Conservation (phyloP, 2,797 vertebrate genomes). For the Ficedula albicollis region DNA sequence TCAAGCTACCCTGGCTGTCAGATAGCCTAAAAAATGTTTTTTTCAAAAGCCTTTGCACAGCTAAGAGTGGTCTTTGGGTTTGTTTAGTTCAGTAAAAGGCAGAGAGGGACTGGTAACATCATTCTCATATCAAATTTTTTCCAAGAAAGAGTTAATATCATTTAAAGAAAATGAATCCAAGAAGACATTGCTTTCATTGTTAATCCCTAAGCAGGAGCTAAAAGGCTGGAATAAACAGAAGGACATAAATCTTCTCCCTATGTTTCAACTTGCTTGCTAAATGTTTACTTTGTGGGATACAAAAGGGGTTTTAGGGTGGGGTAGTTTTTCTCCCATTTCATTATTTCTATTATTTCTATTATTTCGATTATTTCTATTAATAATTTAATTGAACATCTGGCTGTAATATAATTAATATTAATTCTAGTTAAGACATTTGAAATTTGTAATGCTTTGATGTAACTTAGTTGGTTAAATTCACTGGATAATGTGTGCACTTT, state of each 20-base stretch:
- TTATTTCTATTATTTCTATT: background rate
- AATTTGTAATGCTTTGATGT: background rate
- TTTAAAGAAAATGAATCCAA: background rate
- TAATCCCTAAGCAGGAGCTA: background rate
- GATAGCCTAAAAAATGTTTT: background rate
- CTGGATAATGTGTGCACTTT: background rate
- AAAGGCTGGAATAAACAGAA: background rate
- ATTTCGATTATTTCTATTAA: background rate
- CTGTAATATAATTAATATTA: background rate
- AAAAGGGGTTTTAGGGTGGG: background rate
- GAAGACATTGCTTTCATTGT: background rate
- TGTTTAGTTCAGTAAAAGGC: background rate
- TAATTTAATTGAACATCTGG: background rate
- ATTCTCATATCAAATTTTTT: background rate
- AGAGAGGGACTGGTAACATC: background rate
- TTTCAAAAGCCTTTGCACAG: background rate
- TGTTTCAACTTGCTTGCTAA: background rate
- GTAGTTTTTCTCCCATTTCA: background rate
- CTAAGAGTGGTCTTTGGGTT: background rate
- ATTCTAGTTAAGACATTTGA: background rate
- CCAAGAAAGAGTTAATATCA: background rate
- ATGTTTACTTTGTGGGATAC: background rate
- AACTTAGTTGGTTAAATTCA: background rate
- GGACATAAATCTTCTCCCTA: background rate
- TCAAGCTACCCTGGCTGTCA: background rate